Conservation (phyloP, 2,113 vertebrate species). For the Plecotus auritus region DNA sequence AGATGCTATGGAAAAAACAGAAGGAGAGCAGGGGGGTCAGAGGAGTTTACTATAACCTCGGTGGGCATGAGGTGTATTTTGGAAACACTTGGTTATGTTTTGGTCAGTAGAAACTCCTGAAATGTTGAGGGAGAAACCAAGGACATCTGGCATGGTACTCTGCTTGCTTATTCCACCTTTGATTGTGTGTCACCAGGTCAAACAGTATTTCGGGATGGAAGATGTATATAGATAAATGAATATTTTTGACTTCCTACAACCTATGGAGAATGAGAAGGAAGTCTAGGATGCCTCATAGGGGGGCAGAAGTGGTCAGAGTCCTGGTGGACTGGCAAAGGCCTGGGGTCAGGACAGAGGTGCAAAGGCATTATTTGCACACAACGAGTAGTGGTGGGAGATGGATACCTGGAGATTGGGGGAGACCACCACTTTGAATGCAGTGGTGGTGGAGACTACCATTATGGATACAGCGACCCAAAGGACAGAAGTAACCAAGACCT, state of each 20-base stretch:
- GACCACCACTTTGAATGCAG: not conserved
- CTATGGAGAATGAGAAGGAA: not conserved
- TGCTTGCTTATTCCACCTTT: not conserved
- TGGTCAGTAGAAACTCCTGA: not conserved
- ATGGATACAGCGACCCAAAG: not conserved
- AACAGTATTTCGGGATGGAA: not conserved
- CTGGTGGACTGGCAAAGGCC: not conserved
- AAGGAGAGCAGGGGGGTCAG: not conserved
- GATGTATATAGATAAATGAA: not conserved
- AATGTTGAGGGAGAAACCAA: not conserved
- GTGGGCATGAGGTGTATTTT: not conserved
- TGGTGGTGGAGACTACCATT: rapidly evolving
- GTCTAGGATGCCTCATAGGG: not conserved
- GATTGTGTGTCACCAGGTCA: not conserved
- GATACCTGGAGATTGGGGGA: not conserved
- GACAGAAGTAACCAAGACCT: not conserved
- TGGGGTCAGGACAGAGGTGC: not conserved
- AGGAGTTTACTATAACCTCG: not conserved
- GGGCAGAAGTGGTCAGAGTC: not conserved
- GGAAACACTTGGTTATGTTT: not conserved
- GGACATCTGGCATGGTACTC: not conserved
- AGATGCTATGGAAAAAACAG: not conserved
- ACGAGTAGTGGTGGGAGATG: not conserved
- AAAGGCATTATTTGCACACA: not conserved
- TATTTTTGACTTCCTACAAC: not conserved